These are phyloP conservation scores for Leptinotarsa peninsularis DNA, from an alignment of 2,888 invertebrate genomes.

Conservation along the genomic window DNA sequence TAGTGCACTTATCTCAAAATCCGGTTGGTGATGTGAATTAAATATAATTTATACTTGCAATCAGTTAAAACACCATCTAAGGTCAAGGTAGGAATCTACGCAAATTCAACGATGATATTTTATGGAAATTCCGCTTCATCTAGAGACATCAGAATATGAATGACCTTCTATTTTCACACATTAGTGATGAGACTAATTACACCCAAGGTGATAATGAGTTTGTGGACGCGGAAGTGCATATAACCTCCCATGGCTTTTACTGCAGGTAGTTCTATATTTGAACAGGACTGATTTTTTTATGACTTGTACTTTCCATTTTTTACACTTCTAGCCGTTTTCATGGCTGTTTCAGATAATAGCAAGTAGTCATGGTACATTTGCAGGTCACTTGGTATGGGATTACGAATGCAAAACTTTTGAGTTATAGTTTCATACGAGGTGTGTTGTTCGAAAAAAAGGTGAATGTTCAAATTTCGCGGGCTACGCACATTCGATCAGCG, in stretches of 20 bases:
- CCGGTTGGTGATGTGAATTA: not conserved
- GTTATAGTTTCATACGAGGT: too few relatives aligned
- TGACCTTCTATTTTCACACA: not conserved
- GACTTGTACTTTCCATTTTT: too few relatives aligned
- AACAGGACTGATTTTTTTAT: not conserved
- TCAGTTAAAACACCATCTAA: not conserved
- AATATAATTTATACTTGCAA: not conserved
- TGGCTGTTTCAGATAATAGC: too few relatives aligned
- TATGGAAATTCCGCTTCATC: not conserved
- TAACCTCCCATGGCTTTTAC: not conserved
- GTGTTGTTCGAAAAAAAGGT: too few relatives aligned
- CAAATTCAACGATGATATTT: not conserved
- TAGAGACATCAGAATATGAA: not conserved
- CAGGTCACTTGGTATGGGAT: too few relatives aligned
- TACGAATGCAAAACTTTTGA: too few relatives aligned
- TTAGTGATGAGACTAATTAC: not conserved
- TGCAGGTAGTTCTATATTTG: not conserved
- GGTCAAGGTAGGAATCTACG: constrained; percentile 2
- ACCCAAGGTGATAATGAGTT: not conserved
- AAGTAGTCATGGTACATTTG: too few relatives aligned
- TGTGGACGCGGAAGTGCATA: not conserved
- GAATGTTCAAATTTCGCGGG: too few relatives aligned
- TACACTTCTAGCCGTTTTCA: too few relatives aligned
- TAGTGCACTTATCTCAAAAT: not conserved
- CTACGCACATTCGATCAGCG: too few relatives aligned